Evolutionary conservation across 2,797 vertebrate genomes (phyloP).

Genomic region (Chelonia mydas): DNA sequence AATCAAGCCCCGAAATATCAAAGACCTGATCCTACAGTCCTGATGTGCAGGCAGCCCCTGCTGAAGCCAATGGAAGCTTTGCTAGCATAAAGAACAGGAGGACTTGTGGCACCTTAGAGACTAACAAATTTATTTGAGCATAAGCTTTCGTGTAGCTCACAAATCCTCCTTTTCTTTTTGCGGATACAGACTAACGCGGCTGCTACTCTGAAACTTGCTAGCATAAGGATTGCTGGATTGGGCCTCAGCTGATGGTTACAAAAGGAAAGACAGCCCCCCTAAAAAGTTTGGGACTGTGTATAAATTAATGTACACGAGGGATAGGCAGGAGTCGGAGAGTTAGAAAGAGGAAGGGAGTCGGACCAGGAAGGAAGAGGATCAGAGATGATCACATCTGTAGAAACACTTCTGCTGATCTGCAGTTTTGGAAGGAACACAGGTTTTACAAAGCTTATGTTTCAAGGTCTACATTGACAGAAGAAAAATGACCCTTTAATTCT

Average conservation of each 20-base stretch:
- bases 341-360: background rate
- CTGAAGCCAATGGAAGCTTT: background rate
- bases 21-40: background rate
- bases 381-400: background rate
- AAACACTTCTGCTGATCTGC: background rate
- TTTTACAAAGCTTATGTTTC: background rate
- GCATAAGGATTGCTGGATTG: background rate
- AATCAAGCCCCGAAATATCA: background rate
- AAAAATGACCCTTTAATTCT: background rate
- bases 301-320: background rate
- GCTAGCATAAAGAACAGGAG: background rate
- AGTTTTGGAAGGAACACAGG: background rate
- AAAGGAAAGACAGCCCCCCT: background rate
- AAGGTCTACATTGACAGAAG: background rate
- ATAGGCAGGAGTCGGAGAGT: background rate
- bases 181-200: too few relatives aligned
- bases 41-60: background rate
- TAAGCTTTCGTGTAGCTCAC: too few relatives aligned
- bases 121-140: too few relatives aligned
- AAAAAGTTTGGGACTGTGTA: background rate
- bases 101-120: too few relatives aligned
- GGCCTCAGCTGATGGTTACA: background rate
- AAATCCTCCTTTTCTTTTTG: too few relatives aligned
- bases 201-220: background rate
- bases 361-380: background rate